Conservation (phyloP, 2,888 invertebrate species). For the Xestobium rufovillosum region DNA sequence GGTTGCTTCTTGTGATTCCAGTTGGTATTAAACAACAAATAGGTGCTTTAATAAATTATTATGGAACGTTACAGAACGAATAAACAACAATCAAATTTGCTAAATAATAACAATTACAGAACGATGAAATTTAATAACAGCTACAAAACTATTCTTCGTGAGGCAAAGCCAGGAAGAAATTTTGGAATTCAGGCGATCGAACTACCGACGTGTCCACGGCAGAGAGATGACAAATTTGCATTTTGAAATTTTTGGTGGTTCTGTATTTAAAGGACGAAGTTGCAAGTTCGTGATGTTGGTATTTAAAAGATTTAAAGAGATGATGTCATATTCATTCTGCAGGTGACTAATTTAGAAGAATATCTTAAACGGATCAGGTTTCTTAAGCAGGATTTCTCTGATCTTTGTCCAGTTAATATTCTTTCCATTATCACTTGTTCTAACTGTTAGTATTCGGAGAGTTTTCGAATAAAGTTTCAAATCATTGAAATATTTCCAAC, state of each 20-base stretch:
- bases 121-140: too few relatives aligned
- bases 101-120: too few relatives aligned
- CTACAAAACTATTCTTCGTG: too few relatives aligned
- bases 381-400: conserved; percentile 6
- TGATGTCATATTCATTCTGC: conserved; percentile 6
- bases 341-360: conserved; percentile 10
- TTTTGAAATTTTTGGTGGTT: conserved; percentile 8
- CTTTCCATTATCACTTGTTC: not conserved
- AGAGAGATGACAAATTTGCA: too few relatives aligned
- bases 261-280: conserved; percentile 6
- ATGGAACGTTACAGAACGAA: too few relatives aligned
- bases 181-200: too few relatives aligned
- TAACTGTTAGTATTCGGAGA: not conserved
- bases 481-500: conserved; percentile 3
- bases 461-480: not conserved
- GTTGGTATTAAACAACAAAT: too few relatives aligned
- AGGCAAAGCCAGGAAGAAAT: too few relatives aligned
- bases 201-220: too few relatives aligned
- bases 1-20: too few relatives aligned
- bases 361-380: conserved; percentile 8
- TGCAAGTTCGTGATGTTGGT: conserved; percentile 7
- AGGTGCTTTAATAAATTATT: too few relatives aligned
- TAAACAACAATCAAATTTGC: too few relatives aligned
- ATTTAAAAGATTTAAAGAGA: conserved; percentile 7
- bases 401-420: conserved; percentile 5